phyloP scores from a whole-genome alignment of 2,113 vertebrate genomes.

The Gymnorhina tibicen region DNA sequence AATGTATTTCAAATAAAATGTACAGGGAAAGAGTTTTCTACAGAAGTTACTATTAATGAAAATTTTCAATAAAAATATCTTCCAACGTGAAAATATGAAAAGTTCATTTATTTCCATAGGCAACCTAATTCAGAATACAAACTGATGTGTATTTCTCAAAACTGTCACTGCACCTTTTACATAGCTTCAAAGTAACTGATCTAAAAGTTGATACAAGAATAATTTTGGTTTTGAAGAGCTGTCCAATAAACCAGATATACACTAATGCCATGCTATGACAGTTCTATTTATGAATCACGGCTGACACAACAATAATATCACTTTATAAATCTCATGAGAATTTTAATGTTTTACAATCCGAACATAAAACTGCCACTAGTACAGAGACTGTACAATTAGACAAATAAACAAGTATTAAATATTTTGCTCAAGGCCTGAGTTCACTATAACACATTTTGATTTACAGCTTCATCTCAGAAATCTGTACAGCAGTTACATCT shows the following conservation, averaged over 20 bases:
- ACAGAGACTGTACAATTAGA: conserved; percentile 47
- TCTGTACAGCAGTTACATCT: conserved; percentile 44
- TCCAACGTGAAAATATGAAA: conserved; percentile 44
- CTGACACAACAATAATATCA: conserved; percentile 37
- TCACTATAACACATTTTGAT: conserved; percentile 51
- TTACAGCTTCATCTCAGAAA: conserved; percentile 49
- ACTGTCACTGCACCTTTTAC: conserved; percentile 73
- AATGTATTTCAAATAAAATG: neutral
- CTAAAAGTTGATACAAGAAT: conserved; percentile 78
- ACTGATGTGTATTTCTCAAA: conserved; percentile 63
- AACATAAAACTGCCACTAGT: conserved; percentile 47
- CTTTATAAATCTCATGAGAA: conserved; percentile 43
- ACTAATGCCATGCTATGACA: conserved; percentile 58
- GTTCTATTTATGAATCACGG: conserved; percentile 25
- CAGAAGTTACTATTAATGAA: neutral
- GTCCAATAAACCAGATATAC: conserved; percentile 8
- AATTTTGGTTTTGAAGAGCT: conserved; percentile 64
- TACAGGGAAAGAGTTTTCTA: neutral
- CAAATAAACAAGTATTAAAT: conserved; percentile 55
- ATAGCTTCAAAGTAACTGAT: conserved; percentile 66
- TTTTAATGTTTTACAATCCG: conserved; percentile 32
- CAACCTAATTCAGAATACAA: conserved; percentile 76
- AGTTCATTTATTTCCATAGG: conserved; percentile 62
- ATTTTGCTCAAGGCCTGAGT: conserved; percentile 62
- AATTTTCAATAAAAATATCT: conserved; percentile 2